Evolutionary conservation across 2,888 invertebrate genomes (phyloP).

Genomic region (Melipona bicolor): DNA sequence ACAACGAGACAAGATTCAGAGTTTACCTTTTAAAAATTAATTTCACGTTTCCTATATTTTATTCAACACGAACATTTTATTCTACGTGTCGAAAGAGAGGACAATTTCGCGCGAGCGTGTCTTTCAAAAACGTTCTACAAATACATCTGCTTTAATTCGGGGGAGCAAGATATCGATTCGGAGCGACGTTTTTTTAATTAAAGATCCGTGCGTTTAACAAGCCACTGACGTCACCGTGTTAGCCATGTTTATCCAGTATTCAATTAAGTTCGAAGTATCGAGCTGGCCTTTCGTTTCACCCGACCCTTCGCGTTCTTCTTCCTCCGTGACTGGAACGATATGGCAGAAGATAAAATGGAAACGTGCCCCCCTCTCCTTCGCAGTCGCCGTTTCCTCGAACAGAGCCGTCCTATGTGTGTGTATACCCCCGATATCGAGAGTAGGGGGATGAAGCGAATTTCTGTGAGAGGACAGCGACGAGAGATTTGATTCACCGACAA

Average conservation of each 20-base stretch:
- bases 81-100: too few relatives aligned
- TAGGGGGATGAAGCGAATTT: conserved; percentile 30
- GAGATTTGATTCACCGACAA: conserved; percentile 38
- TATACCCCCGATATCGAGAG: conserved; percentile 11
- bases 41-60: too few relatives aligned
- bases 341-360: conserved; percentile 60
- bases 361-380: conserved; percentile 32
- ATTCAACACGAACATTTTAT: too few relatives aligned
- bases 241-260: conserved; percentile 57
- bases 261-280: conserved; percentile 58
- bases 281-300: conserved; percentile 28
- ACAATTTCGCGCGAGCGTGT: too few relatives aligned
- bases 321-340: conserved; percentile 33
- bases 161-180: neutral
- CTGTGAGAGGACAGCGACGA: conserved; percentile 24
- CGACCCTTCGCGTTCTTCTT: conserved; percentile 33
- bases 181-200: conserved; percentile 37
- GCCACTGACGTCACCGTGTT: conserved; percentile 31
- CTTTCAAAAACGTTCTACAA: too few relatives aligned
- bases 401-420: conserved; percentile 11
- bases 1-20: too few relatives aligned
- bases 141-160: neutral
- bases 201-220: conserved; percentile 24
- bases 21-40: too few relatives aligned
- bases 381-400: conserved; percentile 46